phyloP scores from a whole-genome alignment of 2,888 invertebrate genomes.

The Oscheius onirici region DNA sequence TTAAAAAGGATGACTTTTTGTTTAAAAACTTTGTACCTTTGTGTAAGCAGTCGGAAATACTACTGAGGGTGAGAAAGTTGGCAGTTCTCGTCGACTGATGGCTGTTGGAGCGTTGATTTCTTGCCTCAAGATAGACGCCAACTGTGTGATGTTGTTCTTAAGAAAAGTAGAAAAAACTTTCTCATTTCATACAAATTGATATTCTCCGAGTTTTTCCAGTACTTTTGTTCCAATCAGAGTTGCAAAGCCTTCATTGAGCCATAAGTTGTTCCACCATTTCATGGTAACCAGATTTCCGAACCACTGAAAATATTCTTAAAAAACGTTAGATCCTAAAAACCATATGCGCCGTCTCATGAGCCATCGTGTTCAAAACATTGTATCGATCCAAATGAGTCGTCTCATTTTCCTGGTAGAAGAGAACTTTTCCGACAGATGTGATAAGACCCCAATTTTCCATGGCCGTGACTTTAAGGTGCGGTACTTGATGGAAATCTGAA shows the following conservation, averaged over 20 bases:
- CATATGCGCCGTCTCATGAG: slow-evolving; percentile 64
- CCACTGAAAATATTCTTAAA: slow-evolving; percentile 52
- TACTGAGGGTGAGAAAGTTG: slow-evolving; percentile 30
- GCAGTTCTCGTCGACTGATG: slow-evolving; percentile 31
- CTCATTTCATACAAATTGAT: background rate
- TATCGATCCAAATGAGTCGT: slow-evolving; percentile 36
- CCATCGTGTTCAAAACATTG: slow-evolving; percentile 36
- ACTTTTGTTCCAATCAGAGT: slow-evolving; percentile 44
- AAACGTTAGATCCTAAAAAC: slow-evolving; percentile 19
- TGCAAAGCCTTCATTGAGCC: slow-evolving; percentile 66
- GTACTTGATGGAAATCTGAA: slow-evolving; percentile 62
- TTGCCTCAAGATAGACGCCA: background rate
- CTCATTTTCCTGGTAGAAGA: slow-evolving; percentile 35
- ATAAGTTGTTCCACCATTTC: slow-evolving; percentile 68
- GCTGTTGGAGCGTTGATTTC: slow-evolving; percentile 25
- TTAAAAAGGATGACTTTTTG: slow-evolving; percentile 13
- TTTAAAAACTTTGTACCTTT: slow-evolving; percentile 24
- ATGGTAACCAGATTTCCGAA: slow-evolving; percentile 69
- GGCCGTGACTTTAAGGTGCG: slow-evolving; percentile 55
- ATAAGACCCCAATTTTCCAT: slow-evolving; percentile 66
- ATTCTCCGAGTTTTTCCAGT: slow-evolving; percentile 9
- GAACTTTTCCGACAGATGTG: slow-evolving; percentile 38
- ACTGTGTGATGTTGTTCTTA: background rate
- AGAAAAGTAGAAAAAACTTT: background rate
- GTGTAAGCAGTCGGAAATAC: slow-evolving; percentile 38